A percentile compares a stretch with the other conserved stretches of the same genome.
Evolutionary conservation across 2,888 invertebrate genomes (phyloP).

Genomic region (Aphidoletes aphidimyza): DNA sequence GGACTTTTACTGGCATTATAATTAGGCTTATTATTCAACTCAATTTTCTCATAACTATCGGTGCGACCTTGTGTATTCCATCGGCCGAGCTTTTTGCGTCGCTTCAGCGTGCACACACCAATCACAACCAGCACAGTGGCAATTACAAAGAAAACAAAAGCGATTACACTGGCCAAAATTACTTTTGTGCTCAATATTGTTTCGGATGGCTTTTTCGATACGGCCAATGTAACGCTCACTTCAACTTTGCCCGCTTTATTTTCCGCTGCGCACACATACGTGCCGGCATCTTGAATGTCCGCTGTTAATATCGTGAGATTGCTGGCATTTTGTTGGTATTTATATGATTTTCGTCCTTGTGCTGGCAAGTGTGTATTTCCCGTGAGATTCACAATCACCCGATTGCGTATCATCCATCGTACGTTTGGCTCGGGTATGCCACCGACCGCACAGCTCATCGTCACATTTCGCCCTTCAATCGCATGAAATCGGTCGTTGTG

Average conservation of each 20-base stretch:
- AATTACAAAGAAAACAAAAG: constrained; percentile 75
- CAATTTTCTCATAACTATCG: constrained; percentile 83
- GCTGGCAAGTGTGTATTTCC: constrained; percentile 64
- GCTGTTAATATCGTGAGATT: constrained; percentile 79
- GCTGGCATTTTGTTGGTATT: constrained; percentile 75
- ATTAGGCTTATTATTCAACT: constrained; percentile 73
- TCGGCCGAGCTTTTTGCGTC: constrained; percentile 72
- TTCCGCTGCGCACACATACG: constrained; percentile 81
- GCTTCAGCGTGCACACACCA: constrained; percentile 72
- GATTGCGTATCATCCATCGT: constrained; percentile 77
- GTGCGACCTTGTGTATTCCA: constrained; percentile 66
- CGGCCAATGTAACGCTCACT: constrained; percentile 77
- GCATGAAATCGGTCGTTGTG: constrained; percentile 72
- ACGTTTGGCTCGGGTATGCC: constrained; percentile 80
- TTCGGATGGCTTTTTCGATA: constrained; percentile 74
- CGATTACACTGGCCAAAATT: constrained; percentile 75
- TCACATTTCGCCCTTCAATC: constrained; percentile 78
- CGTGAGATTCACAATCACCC: constrained; percentile 75
- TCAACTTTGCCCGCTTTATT: constrained; percentile 83
- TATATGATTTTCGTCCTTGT: constrained; percentile 72
- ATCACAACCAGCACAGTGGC: constrained; percentile 75
- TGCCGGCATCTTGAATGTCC: constrained; percentile 79
- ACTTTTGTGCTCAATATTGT: constrained; percentile 71
- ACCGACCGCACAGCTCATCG: constrained; percentile 76
- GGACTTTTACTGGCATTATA: constrained; percentile 60